Evolutionary conservation across 2,797 vertebrate species (phyloP).

Genomic region (Scyliorhinus canicula): DNA sequence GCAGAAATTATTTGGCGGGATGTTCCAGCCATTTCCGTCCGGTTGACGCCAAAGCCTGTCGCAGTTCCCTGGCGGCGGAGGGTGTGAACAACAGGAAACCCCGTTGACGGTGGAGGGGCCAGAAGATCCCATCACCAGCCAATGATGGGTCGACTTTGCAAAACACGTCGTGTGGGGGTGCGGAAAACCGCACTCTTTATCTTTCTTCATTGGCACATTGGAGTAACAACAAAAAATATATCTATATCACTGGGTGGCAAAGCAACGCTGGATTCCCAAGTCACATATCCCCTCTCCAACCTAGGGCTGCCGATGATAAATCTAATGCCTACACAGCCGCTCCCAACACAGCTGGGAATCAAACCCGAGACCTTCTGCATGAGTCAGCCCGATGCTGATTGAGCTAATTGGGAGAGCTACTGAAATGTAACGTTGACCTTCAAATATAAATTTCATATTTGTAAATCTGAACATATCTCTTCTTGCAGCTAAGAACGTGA

Average conservation of each 20-base stretch:
- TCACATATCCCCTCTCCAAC: background rate
- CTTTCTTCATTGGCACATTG: background rate
- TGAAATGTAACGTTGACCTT: background rate
- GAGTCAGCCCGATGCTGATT: background rate
- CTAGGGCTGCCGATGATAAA: background rate
- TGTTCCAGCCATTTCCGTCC: too few species aligned
- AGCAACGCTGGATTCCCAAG: background rate
- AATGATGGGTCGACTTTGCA: too few species aligned
- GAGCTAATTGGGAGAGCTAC: background rate
- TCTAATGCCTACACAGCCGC: background rate
- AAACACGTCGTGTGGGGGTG: too few species aligned
- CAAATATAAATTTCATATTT: background rate
- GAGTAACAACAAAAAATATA: background rate
- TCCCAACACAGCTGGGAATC: background rate
- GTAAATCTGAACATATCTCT: background rate
- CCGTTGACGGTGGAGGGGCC: too few species aligned
- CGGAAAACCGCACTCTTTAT: too few species aligned
- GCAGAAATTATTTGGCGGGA: background rate
- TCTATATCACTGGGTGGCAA: background rate
- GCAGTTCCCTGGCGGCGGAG: too few species aligned
- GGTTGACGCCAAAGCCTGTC: too few species aligned
- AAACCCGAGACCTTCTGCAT: background rate
- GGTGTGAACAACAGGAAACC: too few species aligned
- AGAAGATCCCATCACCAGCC: too few species aligned
- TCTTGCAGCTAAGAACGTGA: background rate